Conservation (phyloP, 2,888 invertebrate genomes). For the Drosophila quasianomalipes region DNA sequence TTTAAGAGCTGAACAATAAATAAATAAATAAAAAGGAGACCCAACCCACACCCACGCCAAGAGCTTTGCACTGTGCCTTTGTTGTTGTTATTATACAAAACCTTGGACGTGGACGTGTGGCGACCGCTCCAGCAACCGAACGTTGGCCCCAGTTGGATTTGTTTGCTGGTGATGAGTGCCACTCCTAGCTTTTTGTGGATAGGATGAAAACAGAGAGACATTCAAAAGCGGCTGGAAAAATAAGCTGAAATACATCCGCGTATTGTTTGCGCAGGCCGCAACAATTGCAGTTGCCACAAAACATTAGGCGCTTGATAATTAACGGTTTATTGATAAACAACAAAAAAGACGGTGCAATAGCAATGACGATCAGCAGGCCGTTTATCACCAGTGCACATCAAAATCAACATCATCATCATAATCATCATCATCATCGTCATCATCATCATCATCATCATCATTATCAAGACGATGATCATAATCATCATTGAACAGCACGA, state of each 20-base stretch:
- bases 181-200: constrained; percentile 71
- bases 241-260: constrained; percentile 69
- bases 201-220: constrained; percentile 45
- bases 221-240: constrained; percentile 18
- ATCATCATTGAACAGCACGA: constrained; percentile 6
- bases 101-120: constrained; percentile 71
- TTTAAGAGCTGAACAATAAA: constrained; percentile 2
- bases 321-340: constrained; percentile 79
- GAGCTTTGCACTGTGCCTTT: constrained; percentile 35
- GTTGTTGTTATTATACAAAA: constrained; percentile 68
- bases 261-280: constrained; percentile 64
- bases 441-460: not conserved
- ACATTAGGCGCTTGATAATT: constrained; percentile 69
- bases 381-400: constrained; percentile 43
- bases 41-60: constrained; percentile 71
- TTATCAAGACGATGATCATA: constrained; percentile 2
- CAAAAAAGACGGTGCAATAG: constrained; percentile 27
- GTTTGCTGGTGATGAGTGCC: constrained; percentile 69
- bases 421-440: not conserved
- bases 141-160: constrained; percentile 66
- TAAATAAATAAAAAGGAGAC: constrained; percentile 24
- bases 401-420: constrained; percentile 4
- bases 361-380: constrained; percentile 51
- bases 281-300: constrained; percentile 39
- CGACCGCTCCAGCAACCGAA: constrained; percentile 55